Evolutionary conservation across 2,888 invertebrate genomes (phyloP).

Genomic region (Spisula solida): DNA sequence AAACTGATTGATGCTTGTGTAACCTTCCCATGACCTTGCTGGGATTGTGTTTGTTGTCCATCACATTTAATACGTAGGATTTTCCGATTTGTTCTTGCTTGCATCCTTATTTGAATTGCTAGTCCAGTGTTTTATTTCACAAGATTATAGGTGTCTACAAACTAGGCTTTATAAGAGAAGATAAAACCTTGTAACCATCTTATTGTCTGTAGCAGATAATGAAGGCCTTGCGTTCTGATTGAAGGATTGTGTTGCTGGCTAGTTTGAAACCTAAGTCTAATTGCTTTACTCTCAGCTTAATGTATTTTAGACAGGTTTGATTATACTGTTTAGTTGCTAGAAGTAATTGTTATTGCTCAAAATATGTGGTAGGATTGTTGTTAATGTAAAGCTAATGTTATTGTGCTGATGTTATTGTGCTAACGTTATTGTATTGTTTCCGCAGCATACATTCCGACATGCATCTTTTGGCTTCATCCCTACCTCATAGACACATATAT

Average conservation of each 20-base stretch:
- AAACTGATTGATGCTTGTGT: slow-evolving; percentile 9
- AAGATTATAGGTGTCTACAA: slow-evolving; percentile 26
- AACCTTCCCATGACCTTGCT: slow-evolving; percentile 33
- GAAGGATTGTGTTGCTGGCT: background rate
- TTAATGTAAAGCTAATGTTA: no score
- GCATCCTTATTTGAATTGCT: background rate
- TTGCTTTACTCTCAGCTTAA: slow-evolving; percentile 8
- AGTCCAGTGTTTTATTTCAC: slow-evolving; percentile 34
- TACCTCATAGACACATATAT: no score
- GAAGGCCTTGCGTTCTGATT: background rate
- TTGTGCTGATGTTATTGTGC: no score
- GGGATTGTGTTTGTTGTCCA: background rate
- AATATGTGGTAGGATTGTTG: no score
- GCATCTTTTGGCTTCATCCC: no score
- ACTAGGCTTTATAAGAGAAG: background rate
- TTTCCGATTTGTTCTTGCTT: background rate
- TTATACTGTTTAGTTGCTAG: background rate
- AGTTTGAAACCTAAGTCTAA: slow-evolving; percentile 13
- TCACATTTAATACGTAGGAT: slow-evolving; percentile 12
- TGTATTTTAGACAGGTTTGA: background rate
- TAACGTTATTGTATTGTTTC: no score
- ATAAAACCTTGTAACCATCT: background rate
- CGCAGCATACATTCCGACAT: no score
- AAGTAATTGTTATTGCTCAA: background rate
- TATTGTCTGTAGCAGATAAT: background rate